Evolutionary conservation across 2,797 vertebrate species (phyloP).

Genomic region (Helostoma temminkii): DNA sequence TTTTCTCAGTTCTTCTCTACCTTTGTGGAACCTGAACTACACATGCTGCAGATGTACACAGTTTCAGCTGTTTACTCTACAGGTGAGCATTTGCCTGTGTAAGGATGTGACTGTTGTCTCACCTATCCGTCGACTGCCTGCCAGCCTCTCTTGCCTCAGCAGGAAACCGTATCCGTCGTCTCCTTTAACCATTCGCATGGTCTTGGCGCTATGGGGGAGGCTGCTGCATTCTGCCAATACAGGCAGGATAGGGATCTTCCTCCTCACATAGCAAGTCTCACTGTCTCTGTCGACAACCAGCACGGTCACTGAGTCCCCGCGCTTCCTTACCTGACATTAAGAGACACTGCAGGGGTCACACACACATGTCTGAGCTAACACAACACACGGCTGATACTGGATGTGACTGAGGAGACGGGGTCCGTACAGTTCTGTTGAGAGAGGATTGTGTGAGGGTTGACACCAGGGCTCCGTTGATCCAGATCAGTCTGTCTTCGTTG

Average conservation of each 20-base stretch:
- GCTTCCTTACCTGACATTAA: slow-evolving; percentile 86
- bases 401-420: background rate
- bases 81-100: too few relatives aligned
- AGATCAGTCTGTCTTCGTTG: slow-evolving; percentile 87
- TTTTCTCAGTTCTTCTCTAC: too few relatives aligned
- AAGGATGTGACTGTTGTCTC: slow-evolving; percentile 49
- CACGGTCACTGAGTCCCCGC: slow-evolving; percentile 83
- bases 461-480: slow-evolving; percentile 88
- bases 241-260: slow-evolving; percentile 85
- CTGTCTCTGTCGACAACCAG: slow-evolving; percentile 88
- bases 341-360: slow-evolving; percentile 12
- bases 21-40: too few relatives aligned
- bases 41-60: too few relatives aligned
- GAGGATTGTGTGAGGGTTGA: slow-evolving; percentile 78
- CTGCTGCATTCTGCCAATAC: slow-evolving; percentile 84
- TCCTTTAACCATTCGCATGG: slow-evolving; percentile 87
- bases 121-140: slow-evolving; percentile 77
- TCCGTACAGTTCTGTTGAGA: slow-evolving; percentile 86
- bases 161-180: slow-evolving; percentile 91
- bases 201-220: slow-evolving; percentile 85
- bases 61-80: too few relatives aligned
- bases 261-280: slow-evolving; percentile 83
- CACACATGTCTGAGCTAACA: background rate
- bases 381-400: background rate
- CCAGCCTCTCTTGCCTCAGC: slow-evolving; percentile 88